These are phyloP conservation scores for Clarias pachynema DNA, from an alignment of 2,797 vertebrate species.

Conservation along the genomic window DNA sequence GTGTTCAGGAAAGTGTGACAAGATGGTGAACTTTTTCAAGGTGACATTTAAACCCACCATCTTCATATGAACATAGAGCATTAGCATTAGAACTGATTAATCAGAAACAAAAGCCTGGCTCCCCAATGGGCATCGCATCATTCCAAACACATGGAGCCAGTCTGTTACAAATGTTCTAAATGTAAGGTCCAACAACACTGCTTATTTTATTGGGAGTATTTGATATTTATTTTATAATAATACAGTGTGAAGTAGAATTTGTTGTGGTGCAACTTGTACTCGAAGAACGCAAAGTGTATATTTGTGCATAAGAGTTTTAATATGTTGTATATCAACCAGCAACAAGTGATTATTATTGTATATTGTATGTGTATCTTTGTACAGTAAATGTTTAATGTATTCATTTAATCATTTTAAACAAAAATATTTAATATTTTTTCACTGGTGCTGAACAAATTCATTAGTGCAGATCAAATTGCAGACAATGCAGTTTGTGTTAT, in stretches of 20 bases:
- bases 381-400: constrained; percentile 74
- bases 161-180: constrained; percentile 59
- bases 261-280: constrained; percentile 72
- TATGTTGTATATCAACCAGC: constrained; percentile 78
- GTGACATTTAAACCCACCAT: background rate
- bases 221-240: constrained; percentile 75
- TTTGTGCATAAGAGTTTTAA: constrained; percentile 87
- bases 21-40: background rate
- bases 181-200: constrained; percentile 64
- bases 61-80: background rate
- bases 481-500: constrained; percentile 48
- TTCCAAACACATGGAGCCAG: constrained; percentile 68
- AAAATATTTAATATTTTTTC: constrained; percentile 71
- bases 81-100: constrained; percentile 63
- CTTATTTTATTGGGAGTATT: constrained; percentile 64
- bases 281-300: constrained; percentile 79
- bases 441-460: constrained; percentile 71
- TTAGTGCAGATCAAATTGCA: constrained; percentile 69
- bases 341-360: constrained; percentile 75
- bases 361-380: constrained; percentile 82
- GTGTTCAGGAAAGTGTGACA: constrained; percentile 5
- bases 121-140: constrained; percentile 62
- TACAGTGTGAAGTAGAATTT: constrained; percentile 71
- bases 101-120: constrained; percentile 64
- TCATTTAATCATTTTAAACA: constrained; percentile 63